Evolutionary conservation across 2,888 invertebrate genomes (phyloP), one percentile per base, ranked within the genome.

Genomic region (Phrixothrix hirtus): DNA sequence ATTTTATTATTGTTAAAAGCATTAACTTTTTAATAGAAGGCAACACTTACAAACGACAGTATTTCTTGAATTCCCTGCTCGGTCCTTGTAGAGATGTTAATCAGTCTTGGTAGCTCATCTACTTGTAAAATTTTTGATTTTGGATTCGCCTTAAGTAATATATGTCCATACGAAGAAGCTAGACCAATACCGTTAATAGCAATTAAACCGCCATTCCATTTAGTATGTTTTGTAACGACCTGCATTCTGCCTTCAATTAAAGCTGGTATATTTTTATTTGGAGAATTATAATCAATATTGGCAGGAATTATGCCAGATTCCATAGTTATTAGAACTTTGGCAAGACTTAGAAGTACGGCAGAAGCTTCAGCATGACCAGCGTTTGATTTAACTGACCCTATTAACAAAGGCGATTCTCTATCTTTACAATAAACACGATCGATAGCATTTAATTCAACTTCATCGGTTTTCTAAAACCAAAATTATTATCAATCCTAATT

Each of bases 141-240:
- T 0, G 84, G 82, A 74, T 89, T 86, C 11, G 91, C 87, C 71
- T 88, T 86, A n/a, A 95, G 79, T 60, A 96, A 80, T 1, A 92
- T 78, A 77, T 95, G 95, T 3, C 91, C 94, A 76, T 95, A 95
- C 39, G 94, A 92, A 44, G 98, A 97, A 58, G 96, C 95, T 76
- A 98, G 92, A n/a, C 98, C 98, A 75, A 99, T 95, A 9, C 95
- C 95, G 79, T 98, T 98, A 26, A 99, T 78, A 12, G 91, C 96
- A 42, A 92, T 88, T 57, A 92, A 82, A 11, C 92, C 93, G 30
- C 95, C 94, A 32, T 86, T 83, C 89, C 92, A 96, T 37, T 86
- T 83, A 46, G 81, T 86, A 68, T 89, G 86, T 70, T 86, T 83
- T 57, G 88, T 84, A 15, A 98, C 91, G 41, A 97, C 92, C 65